Evolutionary conservation across 2,888 invertebrate species (phyloP).

Genomic region (Drosophila subsilvestris): DNA sequence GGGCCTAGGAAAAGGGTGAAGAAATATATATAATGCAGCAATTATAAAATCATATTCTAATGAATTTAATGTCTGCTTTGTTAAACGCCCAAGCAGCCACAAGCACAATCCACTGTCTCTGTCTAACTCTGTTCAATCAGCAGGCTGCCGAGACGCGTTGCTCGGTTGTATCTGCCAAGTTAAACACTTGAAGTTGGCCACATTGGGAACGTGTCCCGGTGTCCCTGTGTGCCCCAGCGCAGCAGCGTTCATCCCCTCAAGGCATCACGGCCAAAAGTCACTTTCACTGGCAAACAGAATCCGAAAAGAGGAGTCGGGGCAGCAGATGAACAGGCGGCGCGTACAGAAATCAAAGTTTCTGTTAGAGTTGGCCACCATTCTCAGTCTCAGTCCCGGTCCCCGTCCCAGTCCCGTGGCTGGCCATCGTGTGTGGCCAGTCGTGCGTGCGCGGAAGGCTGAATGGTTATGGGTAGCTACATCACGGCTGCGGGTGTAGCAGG

Average conservation of each 20-base stretch:
- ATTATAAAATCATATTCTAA: too few species aligned
- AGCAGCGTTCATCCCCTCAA: background rate
- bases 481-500: background rate
- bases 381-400: background rate
- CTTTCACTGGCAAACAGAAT: constrained; percentile 44
- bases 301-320: constrained; percentile 31
- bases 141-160: background rate
- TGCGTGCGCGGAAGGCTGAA: constrained; percentile 40
- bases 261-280: constrained; percentile 47
- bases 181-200: constrained; percentile 39
- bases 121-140: background rate
- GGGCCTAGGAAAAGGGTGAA: too few species aligned
- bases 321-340: background rate
- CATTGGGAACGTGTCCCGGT: constrained; percentile 7
- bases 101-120: background rate
- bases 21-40: too few species aligned
- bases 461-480: background rate
- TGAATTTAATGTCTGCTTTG: too few species aligned
- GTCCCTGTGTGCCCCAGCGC: background rate
- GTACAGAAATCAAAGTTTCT: constrained; percentile 60
- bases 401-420: constrained; percentile 1
- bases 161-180: constrained; percentile 2
- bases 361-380: constrained; percentile 3
- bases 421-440: constrained; percentile 57
- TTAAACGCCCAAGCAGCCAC: background rate